These are phyloP conservation scores for Cataglyphis albicans DNA, from an alignment of 2,888 invertebrate species.

Conservation along the genomic window DNA sequence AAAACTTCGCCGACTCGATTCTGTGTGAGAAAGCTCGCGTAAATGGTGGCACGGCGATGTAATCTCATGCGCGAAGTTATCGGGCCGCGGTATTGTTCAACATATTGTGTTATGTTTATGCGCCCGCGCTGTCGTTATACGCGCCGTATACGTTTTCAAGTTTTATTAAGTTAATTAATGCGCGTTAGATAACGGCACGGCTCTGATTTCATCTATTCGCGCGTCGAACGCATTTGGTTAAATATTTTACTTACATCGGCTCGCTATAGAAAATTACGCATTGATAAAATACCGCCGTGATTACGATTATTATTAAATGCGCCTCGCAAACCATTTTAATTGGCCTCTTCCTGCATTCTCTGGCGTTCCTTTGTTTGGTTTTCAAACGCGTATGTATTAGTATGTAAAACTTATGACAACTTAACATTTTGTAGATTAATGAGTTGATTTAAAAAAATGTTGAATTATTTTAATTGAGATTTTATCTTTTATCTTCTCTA, in stretches of 20 bases:
- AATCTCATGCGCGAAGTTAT: conserved; percentile 49
- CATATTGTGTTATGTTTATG: conserved; percentile 50
- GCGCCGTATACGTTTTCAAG: conserved; percentile 36
- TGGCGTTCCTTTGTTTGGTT: background rate
- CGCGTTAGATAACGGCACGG: conserved; percentile 37
- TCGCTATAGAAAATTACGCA: conserved; percentile 10
- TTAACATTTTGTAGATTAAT: background rate
- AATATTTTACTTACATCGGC: conserved; percentile 38
- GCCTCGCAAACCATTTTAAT: conserved; percentile 12
- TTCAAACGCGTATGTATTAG: background rate
- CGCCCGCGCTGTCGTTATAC: conserved; percentile 42
- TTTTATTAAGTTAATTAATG: conserved; percentile 54
- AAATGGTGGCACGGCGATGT: conserved; percentile 48
- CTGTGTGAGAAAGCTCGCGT: conserved; percentile 27
- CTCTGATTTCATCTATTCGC: conserved; percentile 33
- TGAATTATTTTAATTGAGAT: background rate
- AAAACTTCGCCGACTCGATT: conserved; percentile 50
- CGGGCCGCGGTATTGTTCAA: conserved; percentile 47
- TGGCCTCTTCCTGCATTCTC: background rate
- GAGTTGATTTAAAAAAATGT: background rate
- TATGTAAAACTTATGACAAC: background rate
- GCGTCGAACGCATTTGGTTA: conserved; percentile 9
- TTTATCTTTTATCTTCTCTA: background rate
- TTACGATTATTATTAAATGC: conserved; percentile 28
- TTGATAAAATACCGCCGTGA: conserved; percentile 18